These are phyloP conservation scores for Leguminivora glycinivorella DNA, from an alignment of 1,140 invertebrate species.

Conservation along the genomic window DNA sequence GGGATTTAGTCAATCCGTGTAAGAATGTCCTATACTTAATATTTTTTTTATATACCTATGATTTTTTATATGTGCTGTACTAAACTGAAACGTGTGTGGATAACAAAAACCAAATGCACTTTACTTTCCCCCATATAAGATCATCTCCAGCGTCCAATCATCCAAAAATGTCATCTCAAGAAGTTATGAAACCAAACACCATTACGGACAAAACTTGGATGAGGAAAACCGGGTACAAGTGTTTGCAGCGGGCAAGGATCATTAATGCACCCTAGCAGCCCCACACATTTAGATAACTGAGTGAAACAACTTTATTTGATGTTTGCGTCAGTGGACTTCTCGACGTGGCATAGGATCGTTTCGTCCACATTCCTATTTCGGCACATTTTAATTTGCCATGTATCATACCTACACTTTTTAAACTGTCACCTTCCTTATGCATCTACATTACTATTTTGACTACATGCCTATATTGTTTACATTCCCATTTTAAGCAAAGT, in stretches of 20 bases:
- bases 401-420: too few relatives aligned
- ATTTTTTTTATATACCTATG: too few relatives aligned
- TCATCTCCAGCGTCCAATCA: background rate
- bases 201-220: conserved; percentile 50
- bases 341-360: too few relatives aligned
- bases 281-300: conserved; percentile 67
- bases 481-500: too few relatives aligned
- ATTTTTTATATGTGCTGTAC: background rate
- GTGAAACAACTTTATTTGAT: conserved; percentile 77
- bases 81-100: background rate
- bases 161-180: conserved; percentile 26
- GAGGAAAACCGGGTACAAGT: conserved; percentile 55
- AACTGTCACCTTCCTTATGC: too few relatives aligned
- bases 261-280: conserved; percentile 72
- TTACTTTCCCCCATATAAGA: background rate
- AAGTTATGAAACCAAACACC: conserved; percentile 54
- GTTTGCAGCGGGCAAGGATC: conserved; percentile 57
- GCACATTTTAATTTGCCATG: too few relatives aligned
- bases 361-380: too few relatives aligned
- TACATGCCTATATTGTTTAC: too few relatives aligned
- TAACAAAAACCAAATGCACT: background rate
- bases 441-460: too few relatives aligned
- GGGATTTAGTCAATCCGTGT: too few relatives aligned
- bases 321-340: conserved; percentile 52
- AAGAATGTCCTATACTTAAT: too few relatives aligned